Evolutionary conservation across 2,797 vertebrate genomes (phyloP).

Genomic region (Fundulus diaphanus): DNA sequence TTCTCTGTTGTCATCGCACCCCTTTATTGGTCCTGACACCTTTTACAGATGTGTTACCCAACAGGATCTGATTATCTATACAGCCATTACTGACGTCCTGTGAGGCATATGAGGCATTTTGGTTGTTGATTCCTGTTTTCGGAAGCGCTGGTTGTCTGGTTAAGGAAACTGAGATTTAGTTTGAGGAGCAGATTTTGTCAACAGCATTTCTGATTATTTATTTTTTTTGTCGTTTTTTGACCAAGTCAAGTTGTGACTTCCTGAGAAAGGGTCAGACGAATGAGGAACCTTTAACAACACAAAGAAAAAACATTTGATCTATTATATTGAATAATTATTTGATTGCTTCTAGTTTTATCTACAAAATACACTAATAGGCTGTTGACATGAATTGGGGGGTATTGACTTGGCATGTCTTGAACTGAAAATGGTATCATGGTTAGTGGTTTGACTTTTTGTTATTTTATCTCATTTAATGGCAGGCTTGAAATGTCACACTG

Average conservation of each 20-base stretch:
- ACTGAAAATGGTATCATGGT: not conserved
- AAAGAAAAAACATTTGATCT: not conserved
- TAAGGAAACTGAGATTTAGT: conserved; percentile 65
- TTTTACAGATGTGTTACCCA: conserved; percentile 18
- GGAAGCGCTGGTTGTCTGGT: conserved; percentile 73
- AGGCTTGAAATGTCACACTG: not conserved
- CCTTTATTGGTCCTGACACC: conserved; percentile 28
- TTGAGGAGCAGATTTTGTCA: conserved; percentile 49
- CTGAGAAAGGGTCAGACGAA: conserved; percentile 17
- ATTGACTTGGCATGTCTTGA: not conserved
- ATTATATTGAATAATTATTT: not conserved
- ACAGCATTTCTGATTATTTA: conserved; percentile 56
- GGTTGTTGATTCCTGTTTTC: conserved; percentile 75
- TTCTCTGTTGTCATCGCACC: conserved; percentile 24
- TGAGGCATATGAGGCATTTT: conserved; percentile 49
- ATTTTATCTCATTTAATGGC: not conserved
- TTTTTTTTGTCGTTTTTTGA: conserved; percentile 54
- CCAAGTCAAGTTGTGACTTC: conserved; percentile 43
- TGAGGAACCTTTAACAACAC: conserved; percentile 32
- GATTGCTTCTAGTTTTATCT: not conserved
- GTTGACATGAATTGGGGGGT: not conserved
- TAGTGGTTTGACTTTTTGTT: not conserved
- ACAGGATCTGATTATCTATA: conserved; percentile 8
- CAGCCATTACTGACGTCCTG: conserved; percentile 34
- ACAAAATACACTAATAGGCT: not conserved